Conservation (phyloP, 2,797 vertebrate species). For the Tadarida brasiliensis region DNA sequence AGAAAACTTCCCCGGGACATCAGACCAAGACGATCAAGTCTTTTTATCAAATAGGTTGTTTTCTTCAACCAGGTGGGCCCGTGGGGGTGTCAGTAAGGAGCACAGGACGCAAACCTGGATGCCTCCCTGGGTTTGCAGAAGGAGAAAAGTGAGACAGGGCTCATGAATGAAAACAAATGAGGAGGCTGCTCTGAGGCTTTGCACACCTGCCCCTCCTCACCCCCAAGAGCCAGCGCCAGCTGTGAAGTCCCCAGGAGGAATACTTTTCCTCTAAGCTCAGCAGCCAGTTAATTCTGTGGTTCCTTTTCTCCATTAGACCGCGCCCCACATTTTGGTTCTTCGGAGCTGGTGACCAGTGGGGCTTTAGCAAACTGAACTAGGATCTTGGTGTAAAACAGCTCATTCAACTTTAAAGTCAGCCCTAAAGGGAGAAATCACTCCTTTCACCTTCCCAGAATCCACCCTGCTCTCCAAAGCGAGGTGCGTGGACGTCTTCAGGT, state of each 20-base stretch:
- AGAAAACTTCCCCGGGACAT: neutral
- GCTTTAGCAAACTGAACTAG: neutral
- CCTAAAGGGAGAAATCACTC: neutral
- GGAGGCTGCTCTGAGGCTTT: neutral
- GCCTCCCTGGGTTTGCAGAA: neutral
- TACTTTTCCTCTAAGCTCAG: neutral
- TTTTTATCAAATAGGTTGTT: conserved; percentile 26
- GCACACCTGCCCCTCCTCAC: neutral
- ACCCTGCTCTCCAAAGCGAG: neutral
- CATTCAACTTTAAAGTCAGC: neutral
- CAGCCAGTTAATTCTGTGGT: neutral
- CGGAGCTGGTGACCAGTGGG: neutral
- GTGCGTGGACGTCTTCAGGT: too few relatives aligned
- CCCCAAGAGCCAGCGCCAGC: neutral
- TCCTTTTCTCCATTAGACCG: neutral
- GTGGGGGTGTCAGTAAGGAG: neutral
- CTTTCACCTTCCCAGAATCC: neutral
- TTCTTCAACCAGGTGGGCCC: neutral
- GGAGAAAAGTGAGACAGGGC: neutral
- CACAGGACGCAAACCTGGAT: neutral
- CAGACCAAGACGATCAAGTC: neutral
- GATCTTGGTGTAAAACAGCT: neutral
- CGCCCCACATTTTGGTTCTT: neutral
- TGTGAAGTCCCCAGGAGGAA: neutral
- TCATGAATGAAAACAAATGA: neutral